phyloP scores from a whole-genome alignment of 2,888 invertebrate species.

The Allophyes oxyacanthae region DNA sequence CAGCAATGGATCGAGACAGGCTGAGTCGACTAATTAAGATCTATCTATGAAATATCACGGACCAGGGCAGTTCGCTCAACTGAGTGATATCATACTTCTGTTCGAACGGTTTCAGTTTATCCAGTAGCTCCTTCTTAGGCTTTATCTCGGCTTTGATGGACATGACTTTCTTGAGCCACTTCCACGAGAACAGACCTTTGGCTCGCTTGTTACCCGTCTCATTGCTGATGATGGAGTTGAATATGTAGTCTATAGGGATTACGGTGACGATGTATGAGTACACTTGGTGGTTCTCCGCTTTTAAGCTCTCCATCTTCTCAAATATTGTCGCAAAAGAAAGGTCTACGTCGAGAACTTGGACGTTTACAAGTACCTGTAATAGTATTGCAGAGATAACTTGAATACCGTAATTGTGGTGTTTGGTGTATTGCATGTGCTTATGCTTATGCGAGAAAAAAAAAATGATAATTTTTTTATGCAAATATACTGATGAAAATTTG shows the following conservation, averaged over 20 bases:
- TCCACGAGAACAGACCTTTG: conserved; percentile 57
- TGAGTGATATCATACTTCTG: conserved; percentile 72
- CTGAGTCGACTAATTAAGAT: too few relatives aligned
- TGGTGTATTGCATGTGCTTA: too few relatives aligned
- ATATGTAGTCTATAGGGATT: conserved; percentile 79
- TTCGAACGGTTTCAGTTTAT: conserved; percentile 63
- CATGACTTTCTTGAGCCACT: conserved; percentile 51
- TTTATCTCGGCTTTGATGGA: conserved; percentile 51
- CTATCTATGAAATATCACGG: conserved; percentile 76
- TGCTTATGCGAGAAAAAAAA: too few relatives aligned
- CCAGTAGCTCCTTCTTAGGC: conserved; percentile 54
- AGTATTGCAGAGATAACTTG: too few relatives aligned
- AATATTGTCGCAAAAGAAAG: conserved; percentile 72
- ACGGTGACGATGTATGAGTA: conserved; percentile 78
- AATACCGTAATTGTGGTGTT: too few relatives aligned
- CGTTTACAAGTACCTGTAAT: conserved; percentile 76
- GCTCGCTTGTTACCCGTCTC: conserved; percentile 57
- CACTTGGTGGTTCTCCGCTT: conserved; percentile 64
- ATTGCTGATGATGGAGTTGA: conserved; percentile 68
- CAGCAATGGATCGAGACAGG: too few relatives aligned
- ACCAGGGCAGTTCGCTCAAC: conserved; percentile 79
- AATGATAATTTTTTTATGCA: too few relatives aligned
- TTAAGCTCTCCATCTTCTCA: conserved; percentile 74
- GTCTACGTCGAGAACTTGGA: conserved; percentile 73
- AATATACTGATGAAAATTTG: too few relatives aligned